Evolutionary conservation across 2,113 vertebrate species (phyloP).

Genomic region (Delphinapterus leucas): DNA sequence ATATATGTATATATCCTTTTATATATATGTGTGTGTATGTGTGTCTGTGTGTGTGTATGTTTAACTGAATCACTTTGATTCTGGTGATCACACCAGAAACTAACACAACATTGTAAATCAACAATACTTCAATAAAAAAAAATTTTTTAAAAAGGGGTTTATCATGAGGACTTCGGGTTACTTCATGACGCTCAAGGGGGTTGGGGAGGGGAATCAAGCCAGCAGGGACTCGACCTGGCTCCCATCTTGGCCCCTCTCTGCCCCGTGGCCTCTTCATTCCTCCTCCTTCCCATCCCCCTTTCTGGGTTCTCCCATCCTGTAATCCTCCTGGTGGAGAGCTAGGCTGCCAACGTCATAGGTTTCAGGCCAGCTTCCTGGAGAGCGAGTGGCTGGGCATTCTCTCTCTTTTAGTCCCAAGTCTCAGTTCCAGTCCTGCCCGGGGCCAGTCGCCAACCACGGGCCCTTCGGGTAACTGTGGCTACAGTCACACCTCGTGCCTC

Average conservation of each 20-base stretch:
- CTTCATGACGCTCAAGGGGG: not conserved
- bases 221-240: not conserved
- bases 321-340: not conserved
- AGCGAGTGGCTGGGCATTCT: not conserved
- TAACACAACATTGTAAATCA: not conserved
- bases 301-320: accelerated
- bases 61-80: not conserved
- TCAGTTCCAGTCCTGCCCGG: not conserved
- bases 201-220: not conserved
- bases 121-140: not conserved
- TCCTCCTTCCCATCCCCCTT: not conserved
- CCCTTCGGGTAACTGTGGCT: accelerated
- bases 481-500: accelerated
- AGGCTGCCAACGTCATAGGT: accelerated
- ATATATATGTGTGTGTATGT: too few species aligned
- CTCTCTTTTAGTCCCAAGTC: not conserved
- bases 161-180: not conserved
- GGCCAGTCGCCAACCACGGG: not conserved
- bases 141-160: not conserved
- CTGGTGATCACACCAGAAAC: too few species aligned
- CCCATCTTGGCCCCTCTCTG: not conserved
- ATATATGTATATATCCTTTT: too few species aligned
- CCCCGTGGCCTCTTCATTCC: accelerated
- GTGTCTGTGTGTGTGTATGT: not conserved
- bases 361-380: not conserved